Conservation (phyloP, 2,113 vertebrate genomes). For the Aphelocoma coerulescens region DNA sequence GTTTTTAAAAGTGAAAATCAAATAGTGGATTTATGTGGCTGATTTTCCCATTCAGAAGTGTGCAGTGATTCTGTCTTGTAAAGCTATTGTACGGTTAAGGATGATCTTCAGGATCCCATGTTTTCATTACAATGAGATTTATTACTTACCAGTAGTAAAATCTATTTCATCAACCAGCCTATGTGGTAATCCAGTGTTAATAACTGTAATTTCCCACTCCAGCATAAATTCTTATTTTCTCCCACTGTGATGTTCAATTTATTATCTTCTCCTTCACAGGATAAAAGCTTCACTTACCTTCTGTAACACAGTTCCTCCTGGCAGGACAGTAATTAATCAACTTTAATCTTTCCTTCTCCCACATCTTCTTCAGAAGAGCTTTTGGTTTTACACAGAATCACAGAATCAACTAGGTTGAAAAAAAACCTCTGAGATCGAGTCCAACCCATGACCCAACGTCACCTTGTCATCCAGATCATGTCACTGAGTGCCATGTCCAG, state of each 20-base stretch:
- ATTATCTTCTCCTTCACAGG: background rate
- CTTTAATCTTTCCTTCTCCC: background rate
- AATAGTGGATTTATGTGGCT: conserved; percentile 11
- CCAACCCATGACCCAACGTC: background rate
- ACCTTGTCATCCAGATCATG: background rate
- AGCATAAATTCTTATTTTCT: conserved; percentile 29
- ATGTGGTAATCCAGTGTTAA: background rate
- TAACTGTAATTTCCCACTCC: conserved; percentile 3
- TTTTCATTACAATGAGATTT: background rate
- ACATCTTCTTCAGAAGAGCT: background rate
- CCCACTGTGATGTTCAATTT: background rate
- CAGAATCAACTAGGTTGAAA: background rate
- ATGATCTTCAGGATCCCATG: background rate
- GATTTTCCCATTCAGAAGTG: conserved; percentile 7
- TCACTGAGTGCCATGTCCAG: background rate
- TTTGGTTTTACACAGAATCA: background rate
- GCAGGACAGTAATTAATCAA: background rate
- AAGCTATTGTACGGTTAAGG: background rate
- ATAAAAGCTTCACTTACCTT: conserved; percentile 14
- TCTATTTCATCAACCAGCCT: background rate
- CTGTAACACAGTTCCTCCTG: background rate
- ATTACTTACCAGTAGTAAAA: conserved; percentile 16
- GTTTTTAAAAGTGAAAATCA: conserved; percentile 35
- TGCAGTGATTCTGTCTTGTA: background rate
- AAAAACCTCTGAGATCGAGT: background rate